Conservation (phyloP, 2,888 invertebrate genomes). For the Watsonalla cultraria region DNA sequence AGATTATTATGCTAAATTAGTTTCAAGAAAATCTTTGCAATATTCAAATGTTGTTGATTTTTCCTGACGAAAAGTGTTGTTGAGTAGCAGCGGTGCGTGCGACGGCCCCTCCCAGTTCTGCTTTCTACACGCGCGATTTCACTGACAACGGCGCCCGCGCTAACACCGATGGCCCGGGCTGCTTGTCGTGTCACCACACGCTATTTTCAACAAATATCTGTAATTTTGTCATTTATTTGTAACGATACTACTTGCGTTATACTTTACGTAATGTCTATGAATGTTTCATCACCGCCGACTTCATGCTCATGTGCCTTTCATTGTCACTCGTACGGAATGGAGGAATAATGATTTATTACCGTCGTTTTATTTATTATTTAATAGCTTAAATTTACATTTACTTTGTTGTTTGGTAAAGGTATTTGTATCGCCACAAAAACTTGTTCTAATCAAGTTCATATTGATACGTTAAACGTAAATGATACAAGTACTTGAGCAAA, state of each 20-base stretch:
- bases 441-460: too few relatives aligned
- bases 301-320: background rate
- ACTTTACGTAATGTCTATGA: background rate
- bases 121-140: constrained; percentile 78
- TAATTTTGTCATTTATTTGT: constrained; percentile 46
- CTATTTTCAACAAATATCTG: constrained; percentile 61
- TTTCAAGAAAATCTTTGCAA: too few relatives aligned
- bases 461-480: too few relatives aligned
- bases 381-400: too few relatives aligned
- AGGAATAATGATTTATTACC: background rate
- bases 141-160: constrained; percentile 39
- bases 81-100: constrained; percentile 47
- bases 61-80: constrained; percentile 13
- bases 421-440: too few relatives aligned
- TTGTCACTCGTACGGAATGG: background rate
- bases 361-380: too few relatives aligned
- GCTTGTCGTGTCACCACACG: constrained; percentile 53
- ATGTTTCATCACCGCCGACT: background rate
- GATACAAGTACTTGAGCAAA: too few relatives aligned
- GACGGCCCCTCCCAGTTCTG: constrained; percentile 66
- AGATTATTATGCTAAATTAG: too few relatives aligned
- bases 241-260: constrained; percentile 19
- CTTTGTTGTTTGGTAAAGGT: too few relatives aligned
- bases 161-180: constrained; percentile 24
- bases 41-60: background rate